A percentile compares a stretch with the other conserved stretches of the same genome.
Evolutionary conservation across 2,888 invertebrate genomes (phyloP).

Genomic region (Lissocephala sabroskyi): DNA sequence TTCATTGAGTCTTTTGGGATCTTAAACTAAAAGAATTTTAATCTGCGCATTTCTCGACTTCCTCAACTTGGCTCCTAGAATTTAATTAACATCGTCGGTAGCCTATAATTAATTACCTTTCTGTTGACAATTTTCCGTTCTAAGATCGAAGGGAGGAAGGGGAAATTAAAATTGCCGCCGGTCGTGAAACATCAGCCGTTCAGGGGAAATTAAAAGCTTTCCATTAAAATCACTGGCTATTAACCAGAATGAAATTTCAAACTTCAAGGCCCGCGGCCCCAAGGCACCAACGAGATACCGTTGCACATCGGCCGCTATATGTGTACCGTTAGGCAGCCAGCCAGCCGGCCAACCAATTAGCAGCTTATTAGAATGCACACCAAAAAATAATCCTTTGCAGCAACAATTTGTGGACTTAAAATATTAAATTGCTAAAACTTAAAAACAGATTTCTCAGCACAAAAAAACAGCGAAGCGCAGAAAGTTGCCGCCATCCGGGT

Average conservation of each 20-base stretch:
- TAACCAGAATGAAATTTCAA: slow-evolving; percentile 58
- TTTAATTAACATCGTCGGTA: too few relatives aligned
- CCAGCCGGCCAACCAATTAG: slow-evolving; percentile 45
- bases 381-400: slow-evolving; percentile 47
- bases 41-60: too few relatives aligned
- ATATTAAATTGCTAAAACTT: slow-evolving; percentile 62
- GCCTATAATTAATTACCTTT: too few relatives aligned
- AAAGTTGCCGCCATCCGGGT: slow-evolving; percentile 29
- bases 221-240: slow-evolving; percentile 45
- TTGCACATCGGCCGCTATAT: neutral
- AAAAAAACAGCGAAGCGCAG: slow-evolving; percentile 8
- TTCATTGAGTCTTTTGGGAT: too few relatives aligned
- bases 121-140: too few relatives aligned
- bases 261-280: slow-evolving; percentile 16
- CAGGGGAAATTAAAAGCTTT: slow-evolving; percentile 24
- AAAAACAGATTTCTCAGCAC: slow-evolving; percentile 57
- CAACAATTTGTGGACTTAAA: slow-evolving; percentile 61
- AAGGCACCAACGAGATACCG: neutral
- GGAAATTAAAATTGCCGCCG: too few relatives aligned
- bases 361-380: slow-evolving; percentile 60
- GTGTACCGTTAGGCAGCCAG: slow-evolving; percentile 2
- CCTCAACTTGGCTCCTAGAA: too few relatives aligned
- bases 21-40: too few relatives aligned
- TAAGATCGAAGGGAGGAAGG: neutral
- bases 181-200: too few relatives aligned